Evolutionary conservation across 1,140 invertebrate genomes (phyloP).

Genomic region (Lineus longissimus): DNA sequence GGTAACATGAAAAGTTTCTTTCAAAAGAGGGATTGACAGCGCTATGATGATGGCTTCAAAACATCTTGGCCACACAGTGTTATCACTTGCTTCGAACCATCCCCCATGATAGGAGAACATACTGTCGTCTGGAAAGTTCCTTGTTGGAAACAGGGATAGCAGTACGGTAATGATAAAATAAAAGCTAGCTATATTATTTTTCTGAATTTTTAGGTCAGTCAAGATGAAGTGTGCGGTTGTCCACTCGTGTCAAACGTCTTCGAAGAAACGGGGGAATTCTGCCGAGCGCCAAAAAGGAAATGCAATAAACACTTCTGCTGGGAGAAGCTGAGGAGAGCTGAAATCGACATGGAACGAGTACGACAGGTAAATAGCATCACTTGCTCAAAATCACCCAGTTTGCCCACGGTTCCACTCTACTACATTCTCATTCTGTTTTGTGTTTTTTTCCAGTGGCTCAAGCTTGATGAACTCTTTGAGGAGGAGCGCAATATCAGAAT

Average conservation of each 20-base stretch:
- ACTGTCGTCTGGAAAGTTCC: too few relatives aligned
- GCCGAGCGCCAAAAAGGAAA: slow-evolving; percentile 81
- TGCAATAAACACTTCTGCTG: slow-evolving; percentile 91
- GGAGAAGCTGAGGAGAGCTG: slow-evolving; percentile 89
- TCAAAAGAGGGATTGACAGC: not conserved
- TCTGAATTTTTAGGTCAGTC: slow-evolving; percentile 39
- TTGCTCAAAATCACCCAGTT: not conserved
- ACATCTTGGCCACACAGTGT: too few relatives aligned
- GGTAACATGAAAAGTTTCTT: too few relatives aligned
- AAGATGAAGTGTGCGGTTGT: slow-evolving; percentile 78
- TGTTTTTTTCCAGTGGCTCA: slow-evolving; percentile 72
- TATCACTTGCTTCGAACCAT: too few relatives aligned
- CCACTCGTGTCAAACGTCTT: slow-evolving; percentile 76
- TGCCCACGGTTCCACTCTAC: not conserved
- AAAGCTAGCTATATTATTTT: too few relatives aligned
- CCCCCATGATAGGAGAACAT: too few relatives aligned
- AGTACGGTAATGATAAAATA: too few relatives aligned
- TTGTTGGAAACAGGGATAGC: too few relatives aligned
- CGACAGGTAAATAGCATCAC: slow-evolving; percentile 56
- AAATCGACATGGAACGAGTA: slow-evolving; percentile 69
- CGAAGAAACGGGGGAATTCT: slow-evolving; percentile 64
- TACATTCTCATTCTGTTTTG: slow-evolving; percentile 2
- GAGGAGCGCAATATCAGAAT: slow-evolving; percentile 85
- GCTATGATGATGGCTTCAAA: not conserved
- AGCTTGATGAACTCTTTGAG: slow-evolving; percentile 91